Percentiles rank a stretch among this genome's conserved stretches.
phyloP scores from a whole-genome alignment of 1,140 invertebrate genomes.

The Caenorhabditis tropicalis region DNA sequence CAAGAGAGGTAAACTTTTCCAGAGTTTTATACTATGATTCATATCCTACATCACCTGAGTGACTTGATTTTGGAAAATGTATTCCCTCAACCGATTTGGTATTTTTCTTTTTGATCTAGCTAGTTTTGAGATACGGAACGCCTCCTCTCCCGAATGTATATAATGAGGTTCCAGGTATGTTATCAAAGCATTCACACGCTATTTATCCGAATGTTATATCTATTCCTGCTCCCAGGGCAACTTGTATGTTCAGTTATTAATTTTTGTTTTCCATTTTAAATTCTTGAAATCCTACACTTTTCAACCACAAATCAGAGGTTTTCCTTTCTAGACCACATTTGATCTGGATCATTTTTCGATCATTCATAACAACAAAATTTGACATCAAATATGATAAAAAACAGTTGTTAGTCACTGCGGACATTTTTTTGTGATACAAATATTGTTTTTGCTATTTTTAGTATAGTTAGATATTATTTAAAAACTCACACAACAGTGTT shows the following conservation, averaged over 20 bases:
- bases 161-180: not conserved
- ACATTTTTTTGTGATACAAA: too few species aligned
- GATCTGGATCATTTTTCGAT: too few species aligned
- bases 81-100: not conserved
- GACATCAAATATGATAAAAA: too few species aligned
- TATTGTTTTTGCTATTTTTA: too few species aligned
- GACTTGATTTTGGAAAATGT: not conserved
- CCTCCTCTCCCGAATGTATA: not conserved
- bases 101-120: not conserved
- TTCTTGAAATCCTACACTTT: not conserved
- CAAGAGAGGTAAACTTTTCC: not conserved
- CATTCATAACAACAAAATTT: too few species aligned
- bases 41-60: not conserved
- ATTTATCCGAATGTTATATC: too few species aligned
- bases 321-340: not conserved
- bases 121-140: not conserved
- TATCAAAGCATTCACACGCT: too few species aligned
- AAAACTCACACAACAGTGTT: not conserved
- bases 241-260: not conserved
- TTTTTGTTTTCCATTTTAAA: not conserved
- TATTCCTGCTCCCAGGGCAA: too few species aligned
- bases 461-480: too few species aligned
- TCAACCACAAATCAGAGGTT: not conserved
- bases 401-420: too few species aligned
- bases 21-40: not conserved